Evolutionary conservation across 2,888 invertebrate genomes (phyloP).

Genomic region (Hoplodrina blanda): DNA sequence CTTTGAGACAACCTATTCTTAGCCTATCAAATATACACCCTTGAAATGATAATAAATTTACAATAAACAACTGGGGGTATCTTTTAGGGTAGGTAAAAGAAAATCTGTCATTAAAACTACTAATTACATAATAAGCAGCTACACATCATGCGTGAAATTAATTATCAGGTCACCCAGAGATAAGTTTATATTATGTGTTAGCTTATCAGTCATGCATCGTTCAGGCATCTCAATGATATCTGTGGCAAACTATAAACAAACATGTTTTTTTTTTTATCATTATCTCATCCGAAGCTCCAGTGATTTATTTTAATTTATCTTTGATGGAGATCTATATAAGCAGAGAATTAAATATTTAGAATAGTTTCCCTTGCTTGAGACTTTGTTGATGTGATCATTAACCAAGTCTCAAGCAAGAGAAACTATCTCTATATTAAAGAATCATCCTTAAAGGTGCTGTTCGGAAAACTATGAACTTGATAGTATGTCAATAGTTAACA

Average conservation of each 20-base stretch:
- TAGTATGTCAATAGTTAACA: no score
- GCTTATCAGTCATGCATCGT: slow-evolving; percentile 51
- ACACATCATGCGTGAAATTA: slow-evolving; percentile 19
- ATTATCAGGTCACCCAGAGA: slow-evolving; percentile 52
- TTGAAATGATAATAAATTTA: no score
- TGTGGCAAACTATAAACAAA: slow-evolving; percentile 36
- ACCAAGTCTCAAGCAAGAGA: no score
- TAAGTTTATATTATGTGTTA: slow-evolving; percentile 36
- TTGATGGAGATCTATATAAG: background rate
- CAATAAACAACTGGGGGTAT: no score
- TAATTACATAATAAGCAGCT: slow-evolving; percentile 4
- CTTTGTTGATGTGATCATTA: background rate
- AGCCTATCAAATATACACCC: no score
- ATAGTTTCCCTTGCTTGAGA: background rate
- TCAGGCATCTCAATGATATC: slow-evolving; percentile 60
- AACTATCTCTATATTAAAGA: no score
- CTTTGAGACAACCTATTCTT: no score
- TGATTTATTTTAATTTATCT: slow-evolving; percentile 17
- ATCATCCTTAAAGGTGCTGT: no score
- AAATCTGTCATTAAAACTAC: background rate
- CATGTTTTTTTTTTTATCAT: slow-evolving; percentile 9
- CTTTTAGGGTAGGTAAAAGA: background rate
- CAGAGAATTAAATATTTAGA: background rate
- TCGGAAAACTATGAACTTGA: no score
- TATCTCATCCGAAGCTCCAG: slow-evolving; percentile 8